Evolutionary conservation across 2,113 vertebrate species (phyloP).

Genomic region (Paradoxurus hermaphroditus): DNA sequence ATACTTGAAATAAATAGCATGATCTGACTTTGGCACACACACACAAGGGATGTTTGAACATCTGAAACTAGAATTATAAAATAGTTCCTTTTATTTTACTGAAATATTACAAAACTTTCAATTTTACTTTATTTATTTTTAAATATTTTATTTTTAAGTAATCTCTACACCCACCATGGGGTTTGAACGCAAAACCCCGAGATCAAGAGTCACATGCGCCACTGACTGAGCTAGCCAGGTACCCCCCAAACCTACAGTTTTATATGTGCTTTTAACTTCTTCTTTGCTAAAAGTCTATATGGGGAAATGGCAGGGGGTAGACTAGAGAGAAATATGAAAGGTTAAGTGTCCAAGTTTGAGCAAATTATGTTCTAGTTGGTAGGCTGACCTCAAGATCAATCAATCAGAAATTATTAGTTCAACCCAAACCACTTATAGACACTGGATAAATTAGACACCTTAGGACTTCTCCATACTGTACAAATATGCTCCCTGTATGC

Average conservation of each 20-base stretch:
- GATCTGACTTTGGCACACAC: neutral
- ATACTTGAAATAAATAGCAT: conserved; percentile 20
- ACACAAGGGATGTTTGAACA: neutral
- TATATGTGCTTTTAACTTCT: neutral
- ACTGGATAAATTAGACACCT: neutral
- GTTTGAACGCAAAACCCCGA: too few species aligned
- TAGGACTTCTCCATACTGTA: neutral
- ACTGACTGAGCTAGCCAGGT: too few species aligned
- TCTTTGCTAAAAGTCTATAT: neutral
- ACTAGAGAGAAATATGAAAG: neutral
- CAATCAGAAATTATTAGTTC: conserved; percentile 35
- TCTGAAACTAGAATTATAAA: neutral
- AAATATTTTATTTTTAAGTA: too few species aligned
- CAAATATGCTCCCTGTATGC: neutral
- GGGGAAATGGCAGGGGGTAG: neutral
- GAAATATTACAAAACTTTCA: neutral
- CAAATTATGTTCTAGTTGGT: conserved; percentile 14
- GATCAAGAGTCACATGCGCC: too few species aligned
- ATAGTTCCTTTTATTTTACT: neutral
- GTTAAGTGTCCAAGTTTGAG: neutral
- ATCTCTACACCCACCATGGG: too few species aligned
- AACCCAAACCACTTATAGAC: neutral
- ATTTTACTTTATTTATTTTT: neutral
- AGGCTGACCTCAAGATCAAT: conserved; percentile 40
- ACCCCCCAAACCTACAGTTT: neutral